These are phyloP conservation scores for Hepsetus odoe DNA, from an alignment of 2,113 vertebrate species.

Conservation along the genomic window DNA sequence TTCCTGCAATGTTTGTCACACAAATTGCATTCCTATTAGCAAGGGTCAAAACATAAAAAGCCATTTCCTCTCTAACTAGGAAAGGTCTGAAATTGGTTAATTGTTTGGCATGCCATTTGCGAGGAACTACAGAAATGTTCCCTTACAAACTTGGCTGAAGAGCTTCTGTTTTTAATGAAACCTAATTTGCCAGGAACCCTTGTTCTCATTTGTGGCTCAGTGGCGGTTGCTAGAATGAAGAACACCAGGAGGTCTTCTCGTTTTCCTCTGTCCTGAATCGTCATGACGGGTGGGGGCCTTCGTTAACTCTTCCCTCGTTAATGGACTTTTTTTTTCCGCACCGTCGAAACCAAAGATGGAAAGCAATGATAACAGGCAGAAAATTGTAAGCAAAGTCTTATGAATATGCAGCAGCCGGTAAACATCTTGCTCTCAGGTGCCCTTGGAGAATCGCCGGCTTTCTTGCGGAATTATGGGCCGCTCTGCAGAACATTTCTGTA, in stretches of 20 bases:
- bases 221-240: constrained; percentile 29
- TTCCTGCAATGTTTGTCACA: constrained; percentile 5
- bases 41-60: background rate
- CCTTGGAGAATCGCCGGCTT: constrained; percentile 44
- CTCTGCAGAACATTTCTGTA: constrained; percentile 12
- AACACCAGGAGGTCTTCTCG: constrained; percentile 50
- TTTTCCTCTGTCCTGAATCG: constrained; percentile 34
- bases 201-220: constrained; percentile 56
- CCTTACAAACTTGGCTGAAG: constrained; percentile 21
- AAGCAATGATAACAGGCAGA: constrained; percentile 45
- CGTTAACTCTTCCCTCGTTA: constrained; percentile 55
- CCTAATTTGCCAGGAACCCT: constrained; percentile 45
- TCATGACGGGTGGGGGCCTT: constrained; percentile 23
- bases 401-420: constrained; percentile 56
- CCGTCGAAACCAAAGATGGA: constrained; percentile 50
- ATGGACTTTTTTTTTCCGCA: constrained; percentile 50
- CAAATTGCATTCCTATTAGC: background rate
- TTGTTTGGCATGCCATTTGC: constrained; percentile 2
- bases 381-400: constrained; percentile 49
- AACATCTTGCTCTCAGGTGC: constrained; percentile 42
- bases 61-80: background rate
- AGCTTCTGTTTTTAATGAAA: constrained; percentile 59
- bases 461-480: constrained; percentile 34
- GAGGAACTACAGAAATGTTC: background rate
- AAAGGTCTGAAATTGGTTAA: background rate